These are phyloP conservation scores for Mormyrus proboscirostris DNA, from an alignment of 2,797 vertebrate genomes.

Conservation along the genomic window DNA sequence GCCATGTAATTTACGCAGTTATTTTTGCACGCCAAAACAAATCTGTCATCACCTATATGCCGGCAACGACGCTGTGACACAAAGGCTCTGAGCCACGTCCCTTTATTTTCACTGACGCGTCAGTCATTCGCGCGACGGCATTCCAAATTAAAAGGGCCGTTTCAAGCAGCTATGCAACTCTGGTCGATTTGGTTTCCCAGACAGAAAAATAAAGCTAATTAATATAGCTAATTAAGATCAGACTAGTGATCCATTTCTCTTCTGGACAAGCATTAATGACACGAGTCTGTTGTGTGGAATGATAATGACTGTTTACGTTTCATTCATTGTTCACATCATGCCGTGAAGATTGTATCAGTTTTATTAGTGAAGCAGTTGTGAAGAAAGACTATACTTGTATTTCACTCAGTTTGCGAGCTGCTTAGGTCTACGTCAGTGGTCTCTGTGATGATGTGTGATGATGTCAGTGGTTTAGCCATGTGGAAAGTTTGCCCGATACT, in stretches of 20 bases:
- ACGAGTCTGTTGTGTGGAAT: neutral
- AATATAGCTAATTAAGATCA: slow-evolving; percentile 33
- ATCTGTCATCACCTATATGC: slow-evolving; percentile 62
- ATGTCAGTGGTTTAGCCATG: neutral
- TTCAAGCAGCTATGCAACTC: slow-evolving; percentile 16
- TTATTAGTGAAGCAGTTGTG: neutral
- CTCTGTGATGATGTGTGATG: neutral
- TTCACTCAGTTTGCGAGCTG: neutral
- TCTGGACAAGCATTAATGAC: slow-evolving; percentile 13
- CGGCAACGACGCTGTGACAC: neutral
- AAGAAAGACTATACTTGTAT: neutral
- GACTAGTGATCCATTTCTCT: slow-evolving; percentile 8
- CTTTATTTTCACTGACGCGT: slow-evolving; percentile 49
- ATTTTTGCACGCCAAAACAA: slow-evolving; percentile 51
- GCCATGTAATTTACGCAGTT: slow-evolving; percentile 46
- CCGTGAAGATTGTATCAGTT: neutral
- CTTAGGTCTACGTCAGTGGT: neutral
- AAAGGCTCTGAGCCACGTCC: slow-evolving; percentile 50
- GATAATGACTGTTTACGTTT: neutral
- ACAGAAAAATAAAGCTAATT: slow-evolving; percentile 28
- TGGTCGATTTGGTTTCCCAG: slow-evolving; percentile 32
- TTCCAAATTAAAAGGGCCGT: slow-evolving; percentile 61
- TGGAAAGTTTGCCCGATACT: neutral
- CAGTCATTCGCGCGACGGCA: slow-evolving; percentile 61
- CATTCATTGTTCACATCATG: slow-evolving; percentile 4